These are phyloP conservation scores for Galerucella nymphaeae DNA, from an alignment of 2,888 invertebrate species.

Conservation along the genomic window DNA sequence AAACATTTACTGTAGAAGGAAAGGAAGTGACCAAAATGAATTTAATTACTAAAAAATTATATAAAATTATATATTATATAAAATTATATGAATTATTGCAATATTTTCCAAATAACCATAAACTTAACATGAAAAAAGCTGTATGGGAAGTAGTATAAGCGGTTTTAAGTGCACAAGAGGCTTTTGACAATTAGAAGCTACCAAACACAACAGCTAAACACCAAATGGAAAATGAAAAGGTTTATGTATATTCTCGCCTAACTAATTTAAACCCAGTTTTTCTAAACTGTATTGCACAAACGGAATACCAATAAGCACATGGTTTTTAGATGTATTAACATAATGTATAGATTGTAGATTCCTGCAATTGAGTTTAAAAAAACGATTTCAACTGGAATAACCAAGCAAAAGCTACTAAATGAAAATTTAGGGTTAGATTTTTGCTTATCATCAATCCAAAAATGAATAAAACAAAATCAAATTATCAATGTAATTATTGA, in stretches of 20 bases:
- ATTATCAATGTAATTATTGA: not conserved
- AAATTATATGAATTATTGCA: too few relatives aligned
- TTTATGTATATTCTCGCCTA: not conserved
- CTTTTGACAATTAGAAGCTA: too few relatives aligned
- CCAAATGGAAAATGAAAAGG: not conserved
- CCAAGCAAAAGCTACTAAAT: constrained; percentile 4
- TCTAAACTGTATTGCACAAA: not conserved
- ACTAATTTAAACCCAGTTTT: not conserved
- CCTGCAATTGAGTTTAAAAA: not conserved
- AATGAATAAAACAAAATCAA: not conserved
- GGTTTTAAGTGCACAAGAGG: too few relatives aligned
- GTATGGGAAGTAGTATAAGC: too few relatives aligned
- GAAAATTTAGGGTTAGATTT: constrained; percentile 17
- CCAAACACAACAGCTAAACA: too few relatives aligned
- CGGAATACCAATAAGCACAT: not conserved
- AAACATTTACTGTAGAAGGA: too few relatives aligned
- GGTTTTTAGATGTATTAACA: not conserved
- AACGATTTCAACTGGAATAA: not conserved
- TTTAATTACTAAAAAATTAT: too few relatives aligned
- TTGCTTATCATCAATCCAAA: constrained; percentile 15
- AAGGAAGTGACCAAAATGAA: too few relatives aligned
- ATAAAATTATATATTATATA: too few relatives aligned
- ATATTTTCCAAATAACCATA: too few relatives aligned
- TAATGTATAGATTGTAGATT: not conserved
- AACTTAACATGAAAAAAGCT: too few relatives aligned